Base-by-base conservation (phyloP, 2,797 vertebrate species). In the Myiotriccus ornatus region DNA sequence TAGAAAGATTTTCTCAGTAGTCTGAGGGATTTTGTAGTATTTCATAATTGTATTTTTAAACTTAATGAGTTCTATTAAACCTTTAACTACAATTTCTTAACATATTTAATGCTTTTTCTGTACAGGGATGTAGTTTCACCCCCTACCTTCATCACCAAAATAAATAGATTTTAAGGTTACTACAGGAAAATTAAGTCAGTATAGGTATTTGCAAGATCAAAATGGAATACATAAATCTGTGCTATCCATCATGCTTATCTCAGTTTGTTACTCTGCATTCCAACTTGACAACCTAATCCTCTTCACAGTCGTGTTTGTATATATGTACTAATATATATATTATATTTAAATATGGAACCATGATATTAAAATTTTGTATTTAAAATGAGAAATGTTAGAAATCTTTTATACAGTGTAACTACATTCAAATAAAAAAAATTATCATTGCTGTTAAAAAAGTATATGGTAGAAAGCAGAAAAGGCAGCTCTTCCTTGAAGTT, bases 41-140 rank as follows among this genome's bases (percentile, higher is more conserved):
- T 75, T 76, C 23, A 32, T 32, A n/a, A 60, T 11, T 53, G 28
- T 56, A 32, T 68, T 62, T 92, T 91, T 90, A 67, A 52, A 39
- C 28, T 17, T 87, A 90, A 82, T 94, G 57, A 92, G 76, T 73
- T 60, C 57, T 87, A 37, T 91, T 85, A 79, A 56, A 69, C 70
- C 79, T 84, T 55, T 76, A 75, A 81, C 50, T 77, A 3, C 70
- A 80, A 44, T 84, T 90, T 71, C 52, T 64, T 64, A 83, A 49
- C 13, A 37, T n/a, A 90, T 77, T 81, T 95, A 95, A 93, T 92
- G 52, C 5, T 62, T 83, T 92, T 95, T 87, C n/a, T 75, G 56
- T 88, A 65, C 34, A 91, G 6, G 43, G 57, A 67, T 57, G 37
- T 88, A 55, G 24, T 47, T 83, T 59, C 9, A 55, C 12, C 19